Evolutionary conservation across 23 tunicate genomes (phyloP), one percentile per base, ranked within the genome.

Genomic region (Trididemnum nubilum): DNA sequence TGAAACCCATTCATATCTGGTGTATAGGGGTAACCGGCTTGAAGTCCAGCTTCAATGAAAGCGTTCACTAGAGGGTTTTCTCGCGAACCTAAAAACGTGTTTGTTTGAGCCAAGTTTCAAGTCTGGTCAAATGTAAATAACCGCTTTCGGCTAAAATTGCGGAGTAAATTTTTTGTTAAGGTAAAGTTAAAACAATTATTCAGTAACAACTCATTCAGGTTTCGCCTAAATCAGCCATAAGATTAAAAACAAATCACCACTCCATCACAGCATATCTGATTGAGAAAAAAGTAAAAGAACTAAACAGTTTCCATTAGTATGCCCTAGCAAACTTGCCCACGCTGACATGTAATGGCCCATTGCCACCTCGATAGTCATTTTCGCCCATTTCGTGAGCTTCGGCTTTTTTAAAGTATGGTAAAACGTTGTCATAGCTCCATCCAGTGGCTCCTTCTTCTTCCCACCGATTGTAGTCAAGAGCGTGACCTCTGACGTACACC

Each of bases 401-500:
- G 15, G 99, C 99, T 74, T 86, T 95, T 86, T 95, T 95, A 64
- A 95, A 95, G 66, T 95, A 95, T 23, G 99, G 99, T 2, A 95
- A 70, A 36, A 59, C 66, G 27, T 90, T 80, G 71, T 95, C 99
- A 50, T 95, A 95, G 15, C 86, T 52, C 99, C 99, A 95, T 0
- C 88, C 95, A 1, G 37, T 64, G 2, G 91, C 99, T 18, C 96
- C 92, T 35, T 90, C 91, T 37, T 72, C 77, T 36, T 82, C 88
- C 99, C 99, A 95, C 71, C 96, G 79, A 64, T 95, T 83, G 75
- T 95, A 90, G 76, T 95, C 99, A 36, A 51, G 79, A 28, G 99
- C 99, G 78, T 95, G 99, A 12, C 99, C 99, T 19, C 99, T 51
- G 18, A 95, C 83, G 78, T 95, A 95, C 35, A 95, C 99, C 99